Conservation (phyloP, 2,113 vertebrate genomes). For the Acrocephalus kingi region DNA sequence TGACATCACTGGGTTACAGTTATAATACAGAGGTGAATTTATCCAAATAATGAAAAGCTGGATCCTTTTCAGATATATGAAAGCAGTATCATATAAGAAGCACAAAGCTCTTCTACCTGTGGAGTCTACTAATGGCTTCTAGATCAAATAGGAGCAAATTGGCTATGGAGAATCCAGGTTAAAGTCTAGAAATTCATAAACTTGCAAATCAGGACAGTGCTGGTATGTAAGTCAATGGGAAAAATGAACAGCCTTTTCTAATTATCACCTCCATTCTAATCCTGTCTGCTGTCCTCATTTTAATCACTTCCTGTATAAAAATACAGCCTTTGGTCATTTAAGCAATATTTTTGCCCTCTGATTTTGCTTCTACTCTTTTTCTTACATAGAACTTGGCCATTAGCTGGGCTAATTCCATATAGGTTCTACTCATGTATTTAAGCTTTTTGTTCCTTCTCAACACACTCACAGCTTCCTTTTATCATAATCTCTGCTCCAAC, state of each 20-base stretch:
- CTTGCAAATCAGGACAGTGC: constrained; percentile 42
- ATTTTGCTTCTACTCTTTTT: neutral
- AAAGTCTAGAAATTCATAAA: constrained; percentile 68
- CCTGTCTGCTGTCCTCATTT: constrained; percentile 27
- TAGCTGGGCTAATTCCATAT: neutral
- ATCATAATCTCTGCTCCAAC: neutral
- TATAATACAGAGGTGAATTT: too few relatives aligned
- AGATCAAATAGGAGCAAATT: constrained; percentile 37
- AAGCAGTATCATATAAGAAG: constrained; percentile 1
- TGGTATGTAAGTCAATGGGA: constrained; percentile 8
- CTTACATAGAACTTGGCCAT: neutral
- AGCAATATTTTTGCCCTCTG: constrained; percentile 14
- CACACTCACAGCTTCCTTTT: neutral
- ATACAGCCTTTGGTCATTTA: constrained; percentile 48
- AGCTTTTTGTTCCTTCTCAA: neutral
- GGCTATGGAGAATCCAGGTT: constrained; percentile 31
- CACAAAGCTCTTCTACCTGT: constrained; percentile 31
- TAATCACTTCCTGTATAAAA: constrained; percentile 47
- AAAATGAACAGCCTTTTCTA: constrained; percentile 46
- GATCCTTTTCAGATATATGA: constrained; percentile 18
- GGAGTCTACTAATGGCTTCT: constrained; percentile 29
- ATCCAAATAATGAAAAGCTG: constrained; percentile 57
- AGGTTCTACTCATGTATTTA: neutral
- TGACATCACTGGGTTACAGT: too few relatives aligned
- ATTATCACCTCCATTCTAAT: constrained; percentile 59